Conservation (phyloP, 2,888 invertebrate species). For the Scaptomyza polygonia region DNA sequence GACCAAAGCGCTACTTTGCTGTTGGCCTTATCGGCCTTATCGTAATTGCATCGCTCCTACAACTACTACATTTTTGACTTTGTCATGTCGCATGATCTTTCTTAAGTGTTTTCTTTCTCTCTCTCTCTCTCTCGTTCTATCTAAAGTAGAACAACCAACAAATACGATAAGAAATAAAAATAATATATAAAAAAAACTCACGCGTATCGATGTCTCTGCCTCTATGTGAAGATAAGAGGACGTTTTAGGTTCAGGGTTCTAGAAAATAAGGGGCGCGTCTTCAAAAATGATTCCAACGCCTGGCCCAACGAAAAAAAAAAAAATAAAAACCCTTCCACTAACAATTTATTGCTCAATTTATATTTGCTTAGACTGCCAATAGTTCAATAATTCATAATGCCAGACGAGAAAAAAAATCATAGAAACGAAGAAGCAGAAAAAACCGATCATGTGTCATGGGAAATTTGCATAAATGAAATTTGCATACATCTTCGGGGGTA, state of each 20-base stretch:
- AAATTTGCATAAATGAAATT: slow-evolving; percentile 69
- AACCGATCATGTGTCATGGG: slow-evolving; percentile 55
- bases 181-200: slow-evolving; percentile 48
- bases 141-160: slow-evolving; percentile 13
- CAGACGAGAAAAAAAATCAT: not conserved
- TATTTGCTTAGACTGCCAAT: slow-evolving; percentile 78
- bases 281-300: slow-evolving; percentile 35
- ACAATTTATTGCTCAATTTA: slow-evolving; percentile 75
- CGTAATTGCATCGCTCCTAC: slow-evolving; percentile 45
- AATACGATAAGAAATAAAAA: not conserved
- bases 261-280: slow-evolving; percentile 17
- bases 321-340: slow-evolving; percentile 13
- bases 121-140: not conserved
- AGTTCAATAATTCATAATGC: slow-evolving; percentile 73
- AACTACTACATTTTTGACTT: slow-evolving; percentile 45
- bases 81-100: slow-evolving; percentile 71
- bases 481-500: slow-evolving; percentile 55
- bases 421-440: slow-evolving; percentile 1
- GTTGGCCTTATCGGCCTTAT: slow-evolving; percentile 48
- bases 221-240: not conserved
- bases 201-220: slow-evolving; percentile 65
- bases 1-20: slow-evolving; percentile 41
- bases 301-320: not conserved
- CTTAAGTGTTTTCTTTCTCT: slow-evolving; percentile 4
- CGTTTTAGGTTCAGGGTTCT: not conserved